phyloP scores from a whole-genome alignment of 1,140 invertebrate species.

The Euwallacea similis region DNA sequence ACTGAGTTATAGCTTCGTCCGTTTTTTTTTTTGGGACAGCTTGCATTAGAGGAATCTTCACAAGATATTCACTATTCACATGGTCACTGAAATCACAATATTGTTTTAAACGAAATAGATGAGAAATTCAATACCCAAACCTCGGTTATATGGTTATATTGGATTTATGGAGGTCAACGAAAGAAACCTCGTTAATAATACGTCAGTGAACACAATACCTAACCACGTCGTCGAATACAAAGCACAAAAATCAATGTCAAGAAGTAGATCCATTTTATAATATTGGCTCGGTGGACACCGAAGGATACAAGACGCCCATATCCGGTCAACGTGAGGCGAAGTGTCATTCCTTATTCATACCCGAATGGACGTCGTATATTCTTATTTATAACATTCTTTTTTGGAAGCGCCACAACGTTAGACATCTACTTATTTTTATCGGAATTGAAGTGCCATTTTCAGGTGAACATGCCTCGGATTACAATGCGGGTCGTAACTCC shows the following conservation, averaged over 20 bases:
- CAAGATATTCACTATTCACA: no score
- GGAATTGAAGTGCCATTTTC: slow-evolving; percentile 5
- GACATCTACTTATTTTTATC: slow-evolving; percentile 8
- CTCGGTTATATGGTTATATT: no score
- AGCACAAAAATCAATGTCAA: slow-evolving; percentile 25
- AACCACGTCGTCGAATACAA: neutral
- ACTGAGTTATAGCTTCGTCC: no score
- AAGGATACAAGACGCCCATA: slow-evolving; percentile 15
- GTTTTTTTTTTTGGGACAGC: no score
- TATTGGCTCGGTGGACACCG: slow-evolving; percentile 13
- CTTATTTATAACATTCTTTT: slow-evolving; percentile 17
- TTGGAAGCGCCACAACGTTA: neutral
- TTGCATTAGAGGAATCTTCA: no score
- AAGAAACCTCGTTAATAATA: no score
- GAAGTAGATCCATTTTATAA: slow-evolving; percentile 16
- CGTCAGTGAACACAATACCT: neutral
- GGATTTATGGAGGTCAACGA: no score
- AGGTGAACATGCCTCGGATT: neutral
- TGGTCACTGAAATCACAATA: no score
- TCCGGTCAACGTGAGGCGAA: slow-evolving; percentile 24
- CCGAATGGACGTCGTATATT: slow-evolving; percentile 16
- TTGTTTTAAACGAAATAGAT: no score
- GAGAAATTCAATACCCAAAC: no score
- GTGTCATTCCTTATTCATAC: slow-evolving; percentile 26
- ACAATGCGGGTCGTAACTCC: neutral